Percentiles rank a stretch among this genome's conserved stretches.
phyloP scores from a whole-genome alignment of 2,113 vertebrate genomes.

The Lepidothrix coronata region DNA sequence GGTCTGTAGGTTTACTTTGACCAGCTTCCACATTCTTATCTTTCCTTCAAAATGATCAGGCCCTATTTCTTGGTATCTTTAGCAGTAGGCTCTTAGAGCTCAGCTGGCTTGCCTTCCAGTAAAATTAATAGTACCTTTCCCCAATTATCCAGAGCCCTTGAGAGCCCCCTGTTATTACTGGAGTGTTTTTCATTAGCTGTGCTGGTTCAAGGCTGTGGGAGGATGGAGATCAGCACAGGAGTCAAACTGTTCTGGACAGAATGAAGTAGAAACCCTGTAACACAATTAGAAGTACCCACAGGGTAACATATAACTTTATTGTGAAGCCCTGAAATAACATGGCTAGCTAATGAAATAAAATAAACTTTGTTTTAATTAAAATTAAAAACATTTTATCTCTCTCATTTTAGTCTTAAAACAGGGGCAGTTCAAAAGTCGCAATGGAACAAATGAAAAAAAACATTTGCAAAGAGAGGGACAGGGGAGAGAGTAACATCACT shows the following conservation, averaged over 20 bases:
- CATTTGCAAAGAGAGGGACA: background rate
- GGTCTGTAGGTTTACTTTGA: constrained; percentile 18
- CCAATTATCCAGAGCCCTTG: constrained; percentile 51
- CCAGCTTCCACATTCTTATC: background rate
- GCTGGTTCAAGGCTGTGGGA: constrained; percentile 41
- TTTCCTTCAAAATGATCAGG: background rate
- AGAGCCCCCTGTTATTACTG: constrained; percentile 47
- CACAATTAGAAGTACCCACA: constrained; percentile 60
- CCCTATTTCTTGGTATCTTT: constrained; percentile 12
- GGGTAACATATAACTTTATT: constrained; percentile 71
- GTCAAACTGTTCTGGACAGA: constrained; percentile 43
- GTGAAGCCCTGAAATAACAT: constrained; percentile 68
- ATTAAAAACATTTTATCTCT: constrained; percentile 67
- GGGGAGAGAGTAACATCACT: background rate
- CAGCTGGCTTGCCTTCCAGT: background rate
- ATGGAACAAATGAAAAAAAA: constrained; percentile 21
- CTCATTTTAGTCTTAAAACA: constrained; percentile 61
- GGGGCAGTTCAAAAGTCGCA: constrained; percentile 36
- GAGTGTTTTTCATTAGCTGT: constrained; percentile 60
- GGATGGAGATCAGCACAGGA: constrained; percentile 43
- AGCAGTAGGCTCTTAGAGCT: constrained; percentile 17
- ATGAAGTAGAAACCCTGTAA: constrained; percentile 41
- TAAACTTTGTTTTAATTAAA: constrained; percentile 71
- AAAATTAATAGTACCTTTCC: constrained; percentile 49
- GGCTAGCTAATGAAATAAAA: constrained; percentile 63